A percentile compares a stretch with the other conserved stretches of the same genome.
Conservation (phyloP, 2,113 vertebrate species). For the Lepisosteus osseus region DNA sequence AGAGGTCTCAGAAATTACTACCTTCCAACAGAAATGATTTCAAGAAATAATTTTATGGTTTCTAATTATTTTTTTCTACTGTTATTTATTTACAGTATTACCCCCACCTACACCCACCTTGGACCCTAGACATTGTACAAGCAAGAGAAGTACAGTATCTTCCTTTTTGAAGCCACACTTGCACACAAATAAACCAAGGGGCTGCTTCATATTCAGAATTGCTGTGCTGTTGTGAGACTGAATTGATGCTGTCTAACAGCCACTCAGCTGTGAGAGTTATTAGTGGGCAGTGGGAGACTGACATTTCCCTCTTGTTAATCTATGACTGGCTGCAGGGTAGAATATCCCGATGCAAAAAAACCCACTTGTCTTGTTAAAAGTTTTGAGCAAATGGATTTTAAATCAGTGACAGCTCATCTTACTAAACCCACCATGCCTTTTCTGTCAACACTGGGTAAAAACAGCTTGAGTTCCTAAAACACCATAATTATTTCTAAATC, state of each 20-base stretch:
- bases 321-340: constrained; percentile 2
- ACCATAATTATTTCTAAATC: too few relatives aligned
- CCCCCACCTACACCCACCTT: not conserved
- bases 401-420: not conserved
- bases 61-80: too few relatives aligned
- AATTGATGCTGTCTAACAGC: not conserved
- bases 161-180: not conserved
- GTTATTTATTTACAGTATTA: too few relatives aligned
- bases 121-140: not conserved
- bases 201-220: not conserved
- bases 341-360: not conserved
- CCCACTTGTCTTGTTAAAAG: constrained; percentile 1
- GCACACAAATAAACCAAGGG: not conserved
- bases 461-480: constrained; percentile 1
- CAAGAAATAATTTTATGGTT: too few relatives aligned
- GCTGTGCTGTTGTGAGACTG: not conserved
- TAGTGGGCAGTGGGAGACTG: constrained; percentile 10
- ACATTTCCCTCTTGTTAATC: constrained; percentile 11
- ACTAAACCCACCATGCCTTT: constrained; percentile 4
- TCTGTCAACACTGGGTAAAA: constrained; percentile 10
- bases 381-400: constrained; percentile 10
- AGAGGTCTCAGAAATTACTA: too few relatives aligned
- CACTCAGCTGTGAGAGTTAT: constrained; percentile 6
- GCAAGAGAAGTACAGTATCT: not conserved
- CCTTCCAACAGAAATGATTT: too few relatives aligned